phyloP scores from a whole-genome alignment of 2,113 vertebrate genomes.

The Paradoxurus hermaphroditus region DNA sequence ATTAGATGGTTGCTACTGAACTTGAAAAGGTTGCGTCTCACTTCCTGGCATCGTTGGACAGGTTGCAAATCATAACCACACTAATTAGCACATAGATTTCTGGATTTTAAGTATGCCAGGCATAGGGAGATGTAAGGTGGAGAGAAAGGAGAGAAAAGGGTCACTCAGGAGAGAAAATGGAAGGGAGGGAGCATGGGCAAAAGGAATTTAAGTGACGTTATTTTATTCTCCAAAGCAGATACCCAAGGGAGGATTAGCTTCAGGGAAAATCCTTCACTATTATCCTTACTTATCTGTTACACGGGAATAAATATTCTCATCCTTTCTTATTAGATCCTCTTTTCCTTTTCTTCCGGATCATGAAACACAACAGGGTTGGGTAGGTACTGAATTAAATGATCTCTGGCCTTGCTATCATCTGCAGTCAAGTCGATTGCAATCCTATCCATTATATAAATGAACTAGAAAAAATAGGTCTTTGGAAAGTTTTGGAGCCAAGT shows the following conservation, averaged over 20 bases:
- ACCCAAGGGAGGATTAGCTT: background rate
- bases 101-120: slow-evolving; percentile 50
- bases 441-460: slow-evolving; percentile 11
- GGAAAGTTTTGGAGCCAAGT: background rate
- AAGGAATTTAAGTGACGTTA: slow-evolving; percentile 5
- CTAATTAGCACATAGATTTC: slow-evolving; percentile 76
- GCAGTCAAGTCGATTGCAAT: background rate
- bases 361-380: slow-evolving; percentile 41
- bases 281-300: background rate
- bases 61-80: slow-evolving; percentile 76
- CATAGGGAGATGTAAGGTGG: background rate
- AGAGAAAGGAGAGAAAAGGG: background rate
- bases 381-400: background rate
- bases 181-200: background rate
- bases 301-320: background rate
- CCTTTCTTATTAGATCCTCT: background rate
- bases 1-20: slow-evolving; percentile 61
- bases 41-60: slow-evolving; percentile 73
- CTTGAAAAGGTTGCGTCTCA: slow-evolving; percentile 71
- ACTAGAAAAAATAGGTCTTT: slow-evolving; percentile 38
- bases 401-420: background rate
- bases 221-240: slow-evolving; percentile 30
- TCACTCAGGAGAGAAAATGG: background rate
- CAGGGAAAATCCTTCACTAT: slow-evolving; percentile 36
- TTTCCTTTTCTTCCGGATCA: background rate